Evolutionary conservation across 2,888 invertebrate genomes (phyloP), one percentile per base, ranked within the genome.

Genomic region (Argyra leucocephala): DNA sequence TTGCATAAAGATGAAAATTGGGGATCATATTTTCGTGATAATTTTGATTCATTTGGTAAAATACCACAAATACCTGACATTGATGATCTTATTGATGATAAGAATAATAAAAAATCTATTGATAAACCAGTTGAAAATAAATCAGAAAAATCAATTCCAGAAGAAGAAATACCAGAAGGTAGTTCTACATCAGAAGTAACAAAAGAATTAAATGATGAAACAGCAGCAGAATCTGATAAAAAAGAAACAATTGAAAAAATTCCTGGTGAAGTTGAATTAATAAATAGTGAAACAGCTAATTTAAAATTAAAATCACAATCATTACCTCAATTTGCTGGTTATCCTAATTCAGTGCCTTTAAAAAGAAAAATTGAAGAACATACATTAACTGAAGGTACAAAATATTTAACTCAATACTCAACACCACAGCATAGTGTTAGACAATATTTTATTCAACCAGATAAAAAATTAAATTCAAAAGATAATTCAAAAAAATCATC

Each of bases 61-160:
- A 72, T 79, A 64, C 78, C 78, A 3, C 78, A 78, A 64, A 74
- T 78, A 24, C 78, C 79, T 1, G 77, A 77, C 63, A 75, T 79
- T 26, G 77, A 76, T 66, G 77, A 79, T 65, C 73, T 77, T 3
- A 76, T 77, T 66, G 77, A 76, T 24, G 77, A 76, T 69, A 75
- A 77, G 3, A 76, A 78, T 66, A 70, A 70, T 37, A 76, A 75
- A 63, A 74, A 73, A 64, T 62, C 69, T 4, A 64, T 58, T 62
- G 62, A 65, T 3, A 62, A 37, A 62, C 61, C 65, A 36, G 26
- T 57, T 10, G 60, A 64, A 24, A 26, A 65, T 23, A 64, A 67
- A 58, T 22, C 63, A 18, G 64, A 57, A 1, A 65, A 62, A 10
- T 58, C 59, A 37, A 58, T 65, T 37, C 24, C 31, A 5, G 48